phyloP scores from a whole-genome alignment of 2,113 vertebrate genomes.

The Illadopsis cleaveri region DNA sequence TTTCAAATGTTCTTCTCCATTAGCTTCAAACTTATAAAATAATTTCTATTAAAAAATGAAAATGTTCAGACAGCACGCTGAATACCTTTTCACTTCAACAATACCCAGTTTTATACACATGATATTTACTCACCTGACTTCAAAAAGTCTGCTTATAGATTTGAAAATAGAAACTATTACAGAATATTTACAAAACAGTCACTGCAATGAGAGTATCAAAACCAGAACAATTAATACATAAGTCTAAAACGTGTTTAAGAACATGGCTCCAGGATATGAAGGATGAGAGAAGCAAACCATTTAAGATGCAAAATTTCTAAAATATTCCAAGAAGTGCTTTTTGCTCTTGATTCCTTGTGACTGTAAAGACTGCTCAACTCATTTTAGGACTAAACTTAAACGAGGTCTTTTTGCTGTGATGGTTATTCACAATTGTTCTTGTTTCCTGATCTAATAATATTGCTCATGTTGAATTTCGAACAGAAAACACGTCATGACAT shows the following conservation, averaged over 20 bases:
- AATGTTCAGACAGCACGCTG: neutral
- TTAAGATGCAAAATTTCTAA: neutral
- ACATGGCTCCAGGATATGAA: neutral
- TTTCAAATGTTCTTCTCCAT: neutral
- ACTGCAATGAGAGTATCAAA: neutral
- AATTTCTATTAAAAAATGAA: neutral
- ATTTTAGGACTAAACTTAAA: neutral
- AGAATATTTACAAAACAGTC: neutral
- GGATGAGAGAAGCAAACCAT: neutral
- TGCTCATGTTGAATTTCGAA: neutral
- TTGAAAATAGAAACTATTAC: conserved; percentile 8
- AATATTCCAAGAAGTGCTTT: neutral
- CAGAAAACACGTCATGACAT: neutral
- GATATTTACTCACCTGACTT: neutral
- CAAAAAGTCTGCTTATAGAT: neutral
- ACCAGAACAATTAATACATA: neutral
- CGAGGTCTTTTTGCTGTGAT: neutral
- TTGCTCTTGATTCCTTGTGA: neutral
- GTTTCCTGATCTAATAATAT: neutral
- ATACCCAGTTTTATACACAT: neutral
- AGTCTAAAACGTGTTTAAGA: neutral
- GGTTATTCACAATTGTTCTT: neutral
- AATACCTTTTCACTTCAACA: neutral
- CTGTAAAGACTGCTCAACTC: neutral
- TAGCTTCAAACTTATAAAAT: neutral